Conservation (phyloP, 2,797 vertebrate genomes). For the Sebastes trivittatus region DNA sequence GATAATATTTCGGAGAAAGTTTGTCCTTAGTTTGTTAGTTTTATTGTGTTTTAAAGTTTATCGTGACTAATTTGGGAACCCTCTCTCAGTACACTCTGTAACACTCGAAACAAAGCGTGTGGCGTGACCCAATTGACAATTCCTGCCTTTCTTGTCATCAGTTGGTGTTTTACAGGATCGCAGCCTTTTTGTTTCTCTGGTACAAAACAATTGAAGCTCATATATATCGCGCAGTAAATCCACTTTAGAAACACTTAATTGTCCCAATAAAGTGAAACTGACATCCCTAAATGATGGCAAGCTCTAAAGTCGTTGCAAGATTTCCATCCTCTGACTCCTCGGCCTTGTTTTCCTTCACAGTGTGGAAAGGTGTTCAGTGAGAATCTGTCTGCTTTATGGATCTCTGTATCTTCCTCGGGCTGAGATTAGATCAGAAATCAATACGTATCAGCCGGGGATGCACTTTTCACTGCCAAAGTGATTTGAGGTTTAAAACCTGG, state of each 20-base stretch:
- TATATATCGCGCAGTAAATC: neutral
- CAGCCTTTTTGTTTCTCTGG: slow-evolving; percentile 41
- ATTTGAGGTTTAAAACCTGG: slow-evolving; percentile 43
- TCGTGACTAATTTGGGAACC: slow-evolving; percentile 40
- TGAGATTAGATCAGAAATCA: slow-evolving; percentile 67
- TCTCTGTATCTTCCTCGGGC: slow-evolving; percentile 38
- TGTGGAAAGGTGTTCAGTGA: slow-evolving; percentile 32
- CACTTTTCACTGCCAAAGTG: slow-evolving; percentile 45
- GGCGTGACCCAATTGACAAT: slow-evolving; percentile 20
- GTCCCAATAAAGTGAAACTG: slow-evolving; percentile 14
- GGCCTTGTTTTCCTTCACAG: slow-evolving; percentile 33
- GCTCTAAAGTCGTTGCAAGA: slow-evolving; percentile 2
- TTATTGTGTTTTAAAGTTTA: slow-evolving; percentile 12
- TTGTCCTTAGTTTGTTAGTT: neutral
- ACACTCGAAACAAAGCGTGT: slow-evolving; percentile 25
- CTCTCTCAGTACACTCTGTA: slow-evolving; percentile 1
- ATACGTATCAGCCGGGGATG: slow-evolving; percentile 47
- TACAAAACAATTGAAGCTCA: slow-evolving; percentile 17
- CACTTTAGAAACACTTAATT: slow-evolving; percentile 5
- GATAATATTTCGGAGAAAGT: slow-evolving; percentile 1
- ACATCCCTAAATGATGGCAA: slow-evolving; percentile 20
- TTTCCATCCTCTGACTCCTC: slow-evolving; percentile 28
- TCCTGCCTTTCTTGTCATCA: slow-evolving; percentile 35
- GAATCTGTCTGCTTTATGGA: slow-evolving; percentile 44
- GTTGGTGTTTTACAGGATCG: slow-evolving; percentile 21